Percentiles rank a stretch among this genome's conserved stretches.
Conservation (phyloP, 2,888 invertebrate genomes). For the Andrena bucephala region DNA sequence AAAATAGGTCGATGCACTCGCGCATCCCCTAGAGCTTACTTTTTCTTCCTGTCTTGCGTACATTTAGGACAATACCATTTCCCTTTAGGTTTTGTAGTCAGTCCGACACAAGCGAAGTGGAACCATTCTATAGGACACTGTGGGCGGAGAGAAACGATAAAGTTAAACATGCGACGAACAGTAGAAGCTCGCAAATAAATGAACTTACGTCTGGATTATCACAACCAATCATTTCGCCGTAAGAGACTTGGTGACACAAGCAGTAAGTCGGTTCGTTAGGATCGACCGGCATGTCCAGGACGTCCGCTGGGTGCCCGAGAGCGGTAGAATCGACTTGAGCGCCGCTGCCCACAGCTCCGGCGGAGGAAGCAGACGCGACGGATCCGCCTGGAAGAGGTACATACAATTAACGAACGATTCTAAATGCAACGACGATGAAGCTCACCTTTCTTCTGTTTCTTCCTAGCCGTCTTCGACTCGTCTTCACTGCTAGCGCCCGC, state of each 20-base stretch:
- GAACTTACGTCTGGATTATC: slow-evolving; percentile 94
- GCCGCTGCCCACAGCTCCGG: slow-evolving; percentile 82
- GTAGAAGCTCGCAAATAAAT: not conserved
- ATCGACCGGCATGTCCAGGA: slow-evolving; percentile 96
- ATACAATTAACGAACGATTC: not conserved
- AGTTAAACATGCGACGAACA: not conserved
- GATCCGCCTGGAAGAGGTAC: slow-evolving; percentile 72
- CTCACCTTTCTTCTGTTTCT: slow-evolving; percentile 87
- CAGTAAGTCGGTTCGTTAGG: slow-evolving; percentile 99
- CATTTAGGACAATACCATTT: slow-evolving; percentile 94
- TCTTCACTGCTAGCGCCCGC: slow-evolving; percentile 83
- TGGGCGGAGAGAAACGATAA: slow-evolving; percentile 74
- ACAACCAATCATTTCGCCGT: slow-evolving; percentile 98
- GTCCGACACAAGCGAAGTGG: slow-evolving; percentile 96
- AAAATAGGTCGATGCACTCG: slow-evolving; percentile 11
- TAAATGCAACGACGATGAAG: not conserved
- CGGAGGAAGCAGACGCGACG: slow-evolving; percentile 79
- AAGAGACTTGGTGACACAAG: slow-evolving; percentile 98
- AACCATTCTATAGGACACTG: slow-evolving; percentile 97
- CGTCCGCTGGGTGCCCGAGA: slow-evolving; percentile 94
- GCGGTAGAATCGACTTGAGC: slow-evolving; percentile 80
- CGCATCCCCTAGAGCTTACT: slow-evolving; percentile 74
- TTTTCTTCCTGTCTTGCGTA: slow-evolving; percentile 86
- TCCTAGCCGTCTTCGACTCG: slow-evolving; percentile 85
- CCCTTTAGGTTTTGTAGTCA: slow-evolving; percentile 96